These are phyloP conservation scores for Embiotoca jacksoni DNA, from an alignment of 2,113 vertebrate species.

Conservation along the genomic window DNA sequence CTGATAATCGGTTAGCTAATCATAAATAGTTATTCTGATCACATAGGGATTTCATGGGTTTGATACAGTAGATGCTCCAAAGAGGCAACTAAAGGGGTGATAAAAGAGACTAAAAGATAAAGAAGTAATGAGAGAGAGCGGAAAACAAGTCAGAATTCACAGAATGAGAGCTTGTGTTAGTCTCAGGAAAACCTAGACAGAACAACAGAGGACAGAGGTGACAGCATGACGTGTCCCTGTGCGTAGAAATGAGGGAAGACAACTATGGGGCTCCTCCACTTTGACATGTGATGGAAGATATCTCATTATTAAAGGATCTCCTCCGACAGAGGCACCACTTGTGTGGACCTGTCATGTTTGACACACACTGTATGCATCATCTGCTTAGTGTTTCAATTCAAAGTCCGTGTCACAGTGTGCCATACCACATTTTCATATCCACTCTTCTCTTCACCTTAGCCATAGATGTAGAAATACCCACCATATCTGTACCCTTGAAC, in stretches of 20 bases:
- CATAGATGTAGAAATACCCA: slow-evolving; percentile 1
- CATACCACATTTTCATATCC: not conserved
- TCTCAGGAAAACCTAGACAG: not conserved
- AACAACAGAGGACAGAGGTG: slow-evolving; percentile 24
- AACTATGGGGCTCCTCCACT: slow-evolving; percentile 12
- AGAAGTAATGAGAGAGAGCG: slow-evolving; percentile 6
- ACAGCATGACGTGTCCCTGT: slow-evolving; percentile 31
- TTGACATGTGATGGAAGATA: slow-evolving; percentile 30
- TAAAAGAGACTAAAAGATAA: slow-evolving; percentile 1
- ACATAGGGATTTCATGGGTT: not conserved
- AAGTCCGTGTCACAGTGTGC: not conserved
- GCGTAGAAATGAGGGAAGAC: slow-evolving; percentile 26
- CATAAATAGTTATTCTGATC: slow-evolving; percentile 9
- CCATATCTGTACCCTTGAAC: not conserved
- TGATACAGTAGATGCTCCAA: not conserved
- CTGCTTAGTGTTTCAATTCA: slow-evolving; percentile 5
- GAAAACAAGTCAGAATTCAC: not conserved
- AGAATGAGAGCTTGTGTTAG: not conserved
- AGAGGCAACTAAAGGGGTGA: not conserved
- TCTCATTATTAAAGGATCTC: slow-evolving; percentile 41
- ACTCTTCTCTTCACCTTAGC: not conserved
- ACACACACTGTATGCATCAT: not conserved
- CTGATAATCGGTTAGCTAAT: no score
- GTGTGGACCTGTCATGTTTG: slow-evolving; percentile 30
- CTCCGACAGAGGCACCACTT: slow-evolving; percentile 37